Conservation (phyloP, 2,888 invertebrate species). For the Melangyna quadrimaculata region DNA sequence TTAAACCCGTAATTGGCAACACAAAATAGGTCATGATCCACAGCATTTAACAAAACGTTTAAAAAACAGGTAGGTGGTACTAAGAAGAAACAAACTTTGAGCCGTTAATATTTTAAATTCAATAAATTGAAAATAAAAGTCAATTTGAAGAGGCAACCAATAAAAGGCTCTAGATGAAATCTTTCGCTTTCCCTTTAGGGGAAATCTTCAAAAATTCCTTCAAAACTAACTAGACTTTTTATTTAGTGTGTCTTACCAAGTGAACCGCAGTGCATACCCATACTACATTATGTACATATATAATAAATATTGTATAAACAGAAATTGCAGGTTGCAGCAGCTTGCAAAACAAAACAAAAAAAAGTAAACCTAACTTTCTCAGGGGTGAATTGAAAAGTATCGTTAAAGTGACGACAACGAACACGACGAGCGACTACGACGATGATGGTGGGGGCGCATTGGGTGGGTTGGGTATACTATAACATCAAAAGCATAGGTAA, state of each 20-base stretch:
- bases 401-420: background rate
- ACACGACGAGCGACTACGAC: background rate
- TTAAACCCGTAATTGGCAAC: no score
- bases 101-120: no score
- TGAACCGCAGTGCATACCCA: background rate
- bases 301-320: background rate
- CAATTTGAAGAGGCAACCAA: no score
- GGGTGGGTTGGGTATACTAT: background rate
- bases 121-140: no score
- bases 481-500: background rate
- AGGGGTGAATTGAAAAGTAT: constrained; percentile 31
- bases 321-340: constrained; percentile 28
- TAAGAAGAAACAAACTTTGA: no score
- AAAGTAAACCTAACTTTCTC: background rate
- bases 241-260: background rate
- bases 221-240: no score
- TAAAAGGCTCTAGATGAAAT: no score
- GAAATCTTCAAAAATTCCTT: no score
- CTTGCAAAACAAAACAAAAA: constrained; percentile 7
- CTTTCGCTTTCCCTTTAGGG: no score
- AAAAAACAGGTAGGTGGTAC: no score
- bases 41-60: no score
- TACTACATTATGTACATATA: background rate
- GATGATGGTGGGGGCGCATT: background rate
- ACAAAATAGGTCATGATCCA: no score